Conservation (phyloP, 2,113 vertebrate genomes). For the Apeltes quadracus region DNA sequence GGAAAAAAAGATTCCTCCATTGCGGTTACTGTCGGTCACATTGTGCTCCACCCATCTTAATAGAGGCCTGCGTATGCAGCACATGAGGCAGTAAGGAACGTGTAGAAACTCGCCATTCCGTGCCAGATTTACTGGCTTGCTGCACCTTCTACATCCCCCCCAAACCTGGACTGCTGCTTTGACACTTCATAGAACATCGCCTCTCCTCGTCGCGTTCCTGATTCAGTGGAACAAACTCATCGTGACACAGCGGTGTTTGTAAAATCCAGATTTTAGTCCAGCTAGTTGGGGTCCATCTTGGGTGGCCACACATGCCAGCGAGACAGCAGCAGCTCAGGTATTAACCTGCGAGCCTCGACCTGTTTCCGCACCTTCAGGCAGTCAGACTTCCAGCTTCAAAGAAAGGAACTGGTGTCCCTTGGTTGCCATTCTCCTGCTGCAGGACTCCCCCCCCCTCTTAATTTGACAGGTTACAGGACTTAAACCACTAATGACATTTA, state of each 20-base stretch:
- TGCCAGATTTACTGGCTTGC: slow-evolving; percentile 5
- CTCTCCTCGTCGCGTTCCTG: slow-evolving; percentile 35
- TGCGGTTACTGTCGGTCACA: neutral
- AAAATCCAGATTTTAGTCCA: neutral
- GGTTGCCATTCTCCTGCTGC: slow-evolving; percentile 32
- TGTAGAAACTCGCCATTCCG: slow-evolving; percentile 38
- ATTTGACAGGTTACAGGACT: slow-evolving; percentile 17
- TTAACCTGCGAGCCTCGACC: slow-evolving; percentile 49
- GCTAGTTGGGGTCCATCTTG: slow-evolving; percentile 11
- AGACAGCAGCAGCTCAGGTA: slow-evolving; percentile 23
- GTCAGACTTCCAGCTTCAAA: slow-evolving; percentile 21
- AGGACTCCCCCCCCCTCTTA: neutral
- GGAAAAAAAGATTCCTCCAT: neutral
- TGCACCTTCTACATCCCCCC: neutral
- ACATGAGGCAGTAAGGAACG: slow-evolving; percentile 13
- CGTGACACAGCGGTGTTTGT: slow-evolving; percentile 37
- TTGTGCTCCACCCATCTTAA: neutral
- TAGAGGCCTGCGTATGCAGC: slow-evolving; percentile 1
- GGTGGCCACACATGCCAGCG: slow-evolving; percentile 4
- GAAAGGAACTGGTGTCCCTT: slow-evolving; percentile 5
- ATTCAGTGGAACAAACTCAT: slow-evolving; percentile 54
- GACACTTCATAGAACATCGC: slow-evolving; percentile 29
- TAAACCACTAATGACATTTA: slow-evolving; percentile 18
- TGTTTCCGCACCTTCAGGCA: slow-evolving; percentile 31
- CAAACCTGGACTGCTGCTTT: slow-evolving; percentile 1